Evolutionary conservation across 2,888 invertebrate species (phyloP).

Genomic region (Watsonalla binaria): DNA sequence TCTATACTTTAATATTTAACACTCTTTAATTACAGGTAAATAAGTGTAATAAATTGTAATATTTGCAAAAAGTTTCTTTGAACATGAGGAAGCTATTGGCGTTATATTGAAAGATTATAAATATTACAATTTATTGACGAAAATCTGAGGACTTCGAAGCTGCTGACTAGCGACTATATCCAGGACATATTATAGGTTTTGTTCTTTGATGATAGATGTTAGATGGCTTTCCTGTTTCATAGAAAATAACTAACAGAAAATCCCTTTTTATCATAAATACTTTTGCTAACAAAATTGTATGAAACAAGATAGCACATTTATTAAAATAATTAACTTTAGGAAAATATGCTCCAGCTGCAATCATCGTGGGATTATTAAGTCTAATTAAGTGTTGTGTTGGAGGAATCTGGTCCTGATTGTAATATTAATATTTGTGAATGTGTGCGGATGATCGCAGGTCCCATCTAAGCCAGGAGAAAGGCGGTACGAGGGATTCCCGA

Average conservation of each 20-base stretch:
- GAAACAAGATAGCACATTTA: no score
- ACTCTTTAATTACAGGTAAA: not conserved
- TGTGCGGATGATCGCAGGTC: slow-evolving; percentile 62
- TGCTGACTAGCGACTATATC: not conserved
- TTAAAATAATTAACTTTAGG: no score
- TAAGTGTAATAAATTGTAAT: not conserved
- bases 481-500: slow-evolving; percentile 54
- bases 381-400: not conserved
- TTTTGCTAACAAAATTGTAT: no score
- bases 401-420: not conserved
- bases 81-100: not conserved
- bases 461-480: slow-evolving; percentile 70
- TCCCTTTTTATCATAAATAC: no score
- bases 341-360: no score
- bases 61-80: not conserved
- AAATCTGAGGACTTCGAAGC: no score
- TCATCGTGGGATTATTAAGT: not conserved
- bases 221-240: not conserved
- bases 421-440: slow-evolving; percentile 10
- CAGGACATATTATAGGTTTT: not conserved
- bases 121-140: not conserved
- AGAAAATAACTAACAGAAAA: not conserved
- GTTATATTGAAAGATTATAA: not conserved
- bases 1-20: not conserved
- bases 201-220: not conserved